These are phyloP conservation scores for Aix galericulata DNA, from an alignment of 2,113 vertebrate species.

Conservation along the genomic window DNA sequence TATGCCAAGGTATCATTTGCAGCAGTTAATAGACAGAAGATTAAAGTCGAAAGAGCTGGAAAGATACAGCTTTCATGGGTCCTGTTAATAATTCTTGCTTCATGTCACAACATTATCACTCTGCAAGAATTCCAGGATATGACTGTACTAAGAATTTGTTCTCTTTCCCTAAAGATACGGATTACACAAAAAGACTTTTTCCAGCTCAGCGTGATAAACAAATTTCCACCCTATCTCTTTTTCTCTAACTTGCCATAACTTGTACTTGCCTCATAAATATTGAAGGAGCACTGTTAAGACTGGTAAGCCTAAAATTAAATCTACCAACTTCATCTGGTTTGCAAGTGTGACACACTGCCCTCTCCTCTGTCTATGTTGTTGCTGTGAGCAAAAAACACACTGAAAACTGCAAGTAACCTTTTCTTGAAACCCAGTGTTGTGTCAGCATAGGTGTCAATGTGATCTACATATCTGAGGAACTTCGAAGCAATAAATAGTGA, in stretches of 20 bases:
- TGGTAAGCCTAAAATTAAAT: slow-evolving; percentile 3
- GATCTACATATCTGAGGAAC: not conserved
- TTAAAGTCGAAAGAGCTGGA: slow-evolving; percentile 19
- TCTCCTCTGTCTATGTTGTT: not conserved
- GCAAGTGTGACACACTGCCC: not conserved
- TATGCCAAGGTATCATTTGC: not conserved
- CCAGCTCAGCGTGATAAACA: not conserved
- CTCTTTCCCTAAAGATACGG: not conserved
- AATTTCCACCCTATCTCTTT: slow-evolving; percentile 7
- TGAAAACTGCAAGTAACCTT: not conserved
- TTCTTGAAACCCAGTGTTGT: not conserved
- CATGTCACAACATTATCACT: slow-evolving; percentile 15
- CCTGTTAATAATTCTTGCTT: slow-evolving; percentile 42
- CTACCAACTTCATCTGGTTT: not conserved
- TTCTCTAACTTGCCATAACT: slow-evolving; percentile 1
- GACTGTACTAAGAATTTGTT: not conserved
- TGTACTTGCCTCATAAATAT: slow-evolving; percentile 43
- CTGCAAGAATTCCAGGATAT: slow-evolving; percentile 2
- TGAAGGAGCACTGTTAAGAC: not conserved
- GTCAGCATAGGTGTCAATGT: not conserved
- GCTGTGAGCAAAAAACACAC: not conserved
- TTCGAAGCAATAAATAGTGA: not conserved
- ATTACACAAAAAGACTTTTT: not conserved
- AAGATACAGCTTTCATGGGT: slow-evolving; percentile 32
- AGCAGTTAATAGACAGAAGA: slow-evolving; percentile 30